Percentiles rank a stretch among this genome's conserved stretches.
phyloP scores from a whole-genome alignment of 2,113 vertebrate species.

The Sinocyclocheilus grahami region DNA sequence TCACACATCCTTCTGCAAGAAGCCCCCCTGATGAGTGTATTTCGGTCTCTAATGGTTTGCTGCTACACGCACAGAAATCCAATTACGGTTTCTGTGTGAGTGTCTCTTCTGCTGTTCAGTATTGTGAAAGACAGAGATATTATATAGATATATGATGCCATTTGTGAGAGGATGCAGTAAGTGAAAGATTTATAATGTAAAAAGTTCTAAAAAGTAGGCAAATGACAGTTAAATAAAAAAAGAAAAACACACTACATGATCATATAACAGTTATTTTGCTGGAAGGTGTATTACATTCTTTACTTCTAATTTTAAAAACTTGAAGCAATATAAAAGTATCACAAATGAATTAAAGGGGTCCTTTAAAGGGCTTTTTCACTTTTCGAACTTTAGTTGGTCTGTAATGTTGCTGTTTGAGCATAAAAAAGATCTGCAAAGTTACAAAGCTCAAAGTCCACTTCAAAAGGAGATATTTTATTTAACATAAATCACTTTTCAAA shows the following conservation, averaged over 20 bases:
- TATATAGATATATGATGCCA: background rate
- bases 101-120: background rate
- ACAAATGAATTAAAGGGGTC: too few relatives aligned
- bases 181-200: background rate
- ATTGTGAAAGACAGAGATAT: background rate
- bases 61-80: constrained; percentile 20
- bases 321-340: background rate
- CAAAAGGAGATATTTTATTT: too few relatives aligned
- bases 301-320: background rate
- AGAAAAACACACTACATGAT: background rate
- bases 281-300: background rate
- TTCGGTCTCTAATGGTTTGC: constrained; percentile 28
- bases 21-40: constrained; percentile 4
- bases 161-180: background rate
- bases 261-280: background rate
- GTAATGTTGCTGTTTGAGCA: too few relatives aligned
- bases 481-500: too few relatives aligned
- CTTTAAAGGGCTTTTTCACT: too few relatives aligned
- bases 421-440: too few relatives aligned
- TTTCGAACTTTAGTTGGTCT: too few relatives aligned
- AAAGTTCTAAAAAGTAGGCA: background rate
- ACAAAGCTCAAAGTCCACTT: too few relatives aligned
- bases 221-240: background rate
- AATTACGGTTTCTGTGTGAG: constrained; percentile 21
- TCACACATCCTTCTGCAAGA: background rate